Percentiles rank a stretch among this genome's conserved stretches.
phyloP scores from a whole-genome alignment of 2,888 invertebrate species.

The Smittia sp. region DNA sequence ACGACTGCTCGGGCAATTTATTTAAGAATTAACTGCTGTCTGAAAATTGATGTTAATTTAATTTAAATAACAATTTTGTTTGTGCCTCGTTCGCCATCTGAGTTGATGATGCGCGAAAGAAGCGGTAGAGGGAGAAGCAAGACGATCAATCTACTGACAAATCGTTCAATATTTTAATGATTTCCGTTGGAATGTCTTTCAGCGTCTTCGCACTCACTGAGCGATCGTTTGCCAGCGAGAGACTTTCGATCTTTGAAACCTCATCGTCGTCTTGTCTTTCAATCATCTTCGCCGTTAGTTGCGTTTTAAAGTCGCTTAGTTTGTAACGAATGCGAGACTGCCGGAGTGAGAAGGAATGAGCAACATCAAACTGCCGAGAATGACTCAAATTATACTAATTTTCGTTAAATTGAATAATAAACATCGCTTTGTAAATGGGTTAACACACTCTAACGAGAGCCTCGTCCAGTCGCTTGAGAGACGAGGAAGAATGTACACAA shows the following conservation, averaged over 20 bases:
- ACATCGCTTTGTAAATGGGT: constrained; percentile 8
- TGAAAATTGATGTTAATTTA: constrained; percentile 39
- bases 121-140: too few relatives aligned
- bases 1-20: constrained; percentile 20
- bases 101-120: too few relatives aligned
- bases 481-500: not conserved
- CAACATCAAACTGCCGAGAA: not conserved
- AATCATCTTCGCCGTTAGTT: too few relatives aligned
- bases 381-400: constrained; percentile 27
- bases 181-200: too few relatives aligned
- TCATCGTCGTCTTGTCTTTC: too few relatives aligned
- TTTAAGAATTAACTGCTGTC: constrained; percentile 32
- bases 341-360: not conserved
- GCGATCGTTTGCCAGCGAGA: too few relatives aligned
- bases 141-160: too few relatives aligned
- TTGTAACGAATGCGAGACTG: not conserved
- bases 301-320: too few relatives aligned
- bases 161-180: too few relatives aligned
- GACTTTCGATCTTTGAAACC: too few relatives aligned
- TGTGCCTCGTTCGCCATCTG: too few relatives aligned
- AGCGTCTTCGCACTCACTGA: too few relatives aligned
- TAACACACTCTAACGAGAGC: not conserved
- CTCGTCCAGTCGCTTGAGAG: constrained; percentile 4
- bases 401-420: constrained; percentile 36
- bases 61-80: constrained; percentile 36